phyloP scores from a whole-genome alignment of 2,888 invertebrate species.

The Luffia ferchaultella region DNA sequence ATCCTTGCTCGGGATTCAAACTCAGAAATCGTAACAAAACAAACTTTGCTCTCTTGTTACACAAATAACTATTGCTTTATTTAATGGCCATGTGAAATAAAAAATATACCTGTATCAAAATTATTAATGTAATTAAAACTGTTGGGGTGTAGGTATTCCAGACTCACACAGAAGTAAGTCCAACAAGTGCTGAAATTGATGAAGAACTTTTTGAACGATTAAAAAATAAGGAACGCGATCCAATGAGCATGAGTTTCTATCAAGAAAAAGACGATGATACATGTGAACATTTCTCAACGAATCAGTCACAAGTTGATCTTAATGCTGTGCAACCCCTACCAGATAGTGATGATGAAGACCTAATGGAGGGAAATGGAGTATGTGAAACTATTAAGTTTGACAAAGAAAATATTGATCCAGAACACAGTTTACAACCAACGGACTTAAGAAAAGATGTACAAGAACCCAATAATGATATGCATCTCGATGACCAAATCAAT shows the following conservation, averaged over 20 bases:
- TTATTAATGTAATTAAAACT: too few relatives aligned
- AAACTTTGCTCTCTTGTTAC: too few relatives aligned
- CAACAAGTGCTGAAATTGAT: slow-evolving; percentile 47
- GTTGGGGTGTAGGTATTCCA: slow-evolving; percentile 54
- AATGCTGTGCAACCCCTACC: slow-evolving; percentile 68
- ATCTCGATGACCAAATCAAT: slow-evolving; percentile 37
- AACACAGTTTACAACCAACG: slow-evolving; percentile 18
- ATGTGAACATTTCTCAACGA: slow-evolving; percentile 41
- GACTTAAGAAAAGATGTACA: slow-evolving; percentile 10
- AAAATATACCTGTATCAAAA: too few relatives aligned
- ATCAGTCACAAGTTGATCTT: slow-evolving; percentile 57
- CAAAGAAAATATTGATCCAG: slow-evolving; percentile 46
- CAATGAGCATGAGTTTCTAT: slow-evolving; percentile 73
- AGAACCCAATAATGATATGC: slow-evolving; percentile 49
- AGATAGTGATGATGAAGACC: slow-evolving; percentile 57
- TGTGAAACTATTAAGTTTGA: slow-evolving; percentile 26
- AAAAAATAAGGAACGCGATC: slow-evolving; percentile 67
- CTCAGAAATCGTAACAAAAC: too few relatives aligned
- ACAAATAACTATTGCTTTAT: too few relatives aligned
- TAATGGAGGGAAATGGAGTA: slow-evolving; percentile 30
- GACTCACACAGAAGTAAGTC: slow-evolving; percentile 51
- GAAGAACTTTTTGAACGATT: slow-evolving; percentile 57
- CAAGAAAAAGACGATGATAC: slow-evolving; percentile 67
- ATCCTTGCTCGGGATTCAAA: too few relatives aligned
- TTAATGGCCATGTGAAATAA: too few relatives aligned